A percentile compares a stretch with the other conserved stretches of the same genome.
phyloP scores from a whole-genome alignment of 2,888 invertebrate species.

The Apotomis turbidana region DNA sequence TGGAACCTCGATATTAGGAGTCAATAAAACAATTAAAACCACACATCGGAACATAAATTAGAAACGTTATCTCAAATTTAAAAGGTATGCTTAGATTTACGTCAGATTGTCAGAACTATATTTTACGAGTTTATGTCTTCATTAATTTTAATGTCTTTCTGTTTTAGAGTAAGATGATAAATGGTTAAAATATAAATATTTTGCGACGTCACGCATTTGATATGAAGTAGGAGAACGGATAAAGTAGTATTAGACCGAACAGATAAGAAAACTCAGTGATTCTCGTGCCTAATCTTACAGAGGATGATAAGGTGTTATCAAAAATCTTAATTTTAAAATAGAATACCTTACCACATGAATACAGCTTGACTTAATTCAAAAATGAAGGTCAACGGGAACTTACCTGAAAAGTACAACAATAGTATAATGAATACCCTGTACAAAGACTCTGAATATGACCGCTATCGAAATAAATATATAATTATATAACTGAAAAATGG shows the following conservation, averaged over 20 bases:
- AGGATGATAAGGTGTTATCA: not conserved
- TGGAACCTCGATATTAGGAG: slow-evolving; percentile 32
- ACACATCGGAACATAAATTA: slow-evolving; percentile 11
- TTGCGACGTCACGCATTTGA: not conserved
- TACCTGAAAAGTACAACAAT: slow-evolving; percentile 57
- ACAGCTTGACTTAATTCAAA: not conserved
- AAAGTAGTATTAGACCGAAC: not conserved
- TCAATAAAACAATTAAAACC: slow-evolving; percentile 36
- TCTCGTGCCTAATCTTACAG: not conserved
- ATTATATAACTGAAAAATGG: too few relatives aligned
- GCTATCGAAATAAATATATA: too few relatives aligned
- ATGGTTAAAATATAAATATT: slow-evolving; percentile 26
- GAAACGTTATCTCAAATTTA: slow-evolving; percentile 2
- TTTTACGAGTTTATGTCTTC: slow-evolving; percentile 9
- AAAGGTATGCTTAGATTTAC: slow-evolving; percentile 3
- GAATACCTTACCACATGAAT: not conserved
- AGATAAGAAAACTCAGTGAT: not conserved
- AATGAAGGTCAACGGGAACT: slow-evolving; percentile 45
- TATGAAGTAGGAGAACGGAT: not conserved
- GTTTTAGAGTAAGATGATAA: slow-evolving; percentile 42
- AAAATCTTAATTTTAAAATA: not conserved
- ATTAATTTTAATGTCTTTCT: slow-evolving; percentile 17
- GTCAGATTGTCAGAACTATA: slow-evolving; percentile 3
- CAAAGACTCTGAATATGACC: too few relatives aligned
- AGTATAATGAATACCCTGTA: slow-evolving; percentile 30